Base-by-base conservation (phyloP, 2,113 vertebrate species). In the Lasiurus cinereus region DNA sequence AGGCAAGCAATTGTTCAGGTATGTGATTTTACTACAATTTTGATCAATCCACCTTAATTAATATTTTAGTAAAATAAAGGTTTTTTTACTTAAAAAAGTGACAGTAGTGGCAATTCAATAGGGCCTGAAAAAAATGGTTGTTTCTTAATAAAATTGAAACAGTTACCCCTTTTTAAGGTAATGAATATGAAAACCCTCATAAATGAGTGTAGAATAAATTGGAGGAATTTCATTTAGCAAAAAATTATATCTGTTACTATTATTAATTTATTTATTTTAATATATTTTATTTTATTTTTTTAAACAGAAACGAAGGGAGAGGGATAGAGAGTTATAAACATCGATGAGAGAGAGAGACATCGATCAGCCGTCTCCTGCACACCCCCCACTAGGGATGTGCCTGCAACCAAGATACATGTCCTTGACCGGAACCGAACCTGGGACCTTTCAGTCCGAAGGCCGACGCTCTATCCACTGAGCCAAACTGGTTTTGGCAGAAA, bases 1-100 rank as follows among this genome's bases (percentile, higher is more conserved):
- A 98, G 99, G 1, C 95, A 99, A 96, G 99, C 99, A 80, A 99
- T 99, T 59, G 99, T 99, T 91, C 99, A 99, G 99, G 99, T 99
- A 95, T 33, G 52, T 12, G 4, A 1, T 83, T 88, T 29, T 62
- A 46, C 39, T 54, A 8, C 31, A 16, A 7, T 59, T 80, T 62
- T 67, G 11, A 29, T 39, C 62, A 15, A 0, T 8, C 1, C n/a
- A 27, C 27, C 27, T 77, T 72, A 56, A 90, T 16, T 43, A 50
- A 24, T 76, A 0, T 29, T 29, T 8, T 83, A 86, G 27, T 36
- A 64, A 56, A 77, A 50, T 77, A 46, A 39, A 50, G 10, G 12
- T 50, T 79, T 79, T 79, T 91, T 77, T 87, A 62, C 18, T 87
- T 72, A 50, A 3, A 52, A 39, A 86, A 73, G 27, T 59, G n/a